A percentile compares a stretch with the other conserved stretches of the same genome.
Conservation (phyloP, 2,888 invertebrate genomes). For the Luperina testacea region DNA sequence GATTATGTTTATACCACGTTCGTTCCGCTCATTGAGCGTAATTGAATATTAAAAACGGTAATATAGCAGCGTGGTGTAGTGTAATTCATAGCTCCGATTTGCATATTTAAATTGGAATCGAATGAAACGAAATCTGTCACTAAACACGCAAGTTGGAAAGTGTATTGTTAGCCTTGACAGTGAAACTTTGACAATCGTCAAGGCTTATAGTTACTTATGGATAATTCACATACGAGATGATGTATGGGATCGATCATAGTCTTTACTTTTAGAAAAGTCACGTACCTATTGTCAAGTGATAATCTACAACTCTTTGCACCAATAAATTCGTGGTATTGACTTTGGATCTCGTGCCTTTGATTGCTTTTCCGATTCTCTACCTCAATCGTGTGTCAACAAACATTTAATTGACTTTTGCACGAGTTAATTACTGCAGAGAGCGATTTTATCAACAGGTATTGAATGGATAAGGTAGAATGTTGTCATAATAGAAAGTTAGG, state of each 20-base stretch:
- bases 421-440: constrained; percentile 2
- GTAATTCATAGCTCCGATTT: constrained; percentile 52
- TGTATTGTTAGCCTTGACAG: not conserved
- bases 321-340: constrained; percentile 10
- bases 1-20: constrained; percentile 50
- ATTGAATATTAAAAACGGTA: constrained; percentile 61
- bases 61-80: constrained; percentile 26
- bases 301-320: not conserved
- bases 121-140: constrained; percentile 32
- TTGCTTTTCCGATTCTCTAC: constrained; percentile 22
- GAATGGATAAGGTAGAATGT: not conserved
- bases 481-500: constrained; percentile 16
- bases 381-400: constrained; percentile 15
- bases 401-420: constrained; percentile 16
- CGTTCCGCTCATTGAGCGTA: constrained; percentile 54
- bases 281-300: not conserved
- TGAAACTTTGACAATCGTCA: not conserved
- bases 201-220: not conserved
- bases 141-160: constrained; percentile 16
- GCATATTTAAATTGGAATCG: constrained; percentile 43
- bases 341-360: constrained; percentile 1
- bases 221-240: not conserved
- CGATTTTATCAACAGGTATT: constrained; percentile 27
- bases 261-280: constrained; percentile 8
- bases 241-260: not conserved